Evolutionary conservation across 2,113 vertebrate species (phyloP).

Genomic region (Rhea pennata): DNA sequence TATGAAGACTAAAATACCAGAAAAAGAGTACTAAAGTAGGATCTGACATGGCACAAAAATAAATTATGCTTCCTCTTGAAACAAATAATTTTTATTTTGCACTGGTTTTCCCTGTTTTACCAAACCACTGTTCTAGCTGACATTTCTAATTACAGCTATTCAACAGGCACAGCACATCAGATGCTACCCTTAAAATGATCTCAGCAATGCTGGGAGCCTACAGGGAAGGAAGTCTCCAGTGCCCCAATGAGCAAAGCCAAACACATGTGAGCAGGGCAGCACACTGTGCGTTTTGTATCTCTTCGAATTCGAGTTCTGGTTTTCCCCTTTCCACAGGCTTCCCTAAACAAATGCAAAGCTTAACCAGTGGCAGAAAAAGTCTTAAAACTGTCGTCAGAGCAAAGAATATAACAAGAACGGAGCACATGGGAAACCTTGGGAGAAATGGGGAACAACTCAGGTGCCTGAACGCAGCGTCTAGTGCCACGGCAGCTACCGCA

Average conservation of each 20-base stretch:
- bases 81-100: background rate
- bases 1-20: background rate
- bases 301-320: background rate
- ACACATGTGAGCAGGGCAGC: background rate
- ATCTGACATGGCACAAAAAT: background rate
- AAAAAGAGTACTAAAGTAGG: background rate
- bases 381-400: background rate
- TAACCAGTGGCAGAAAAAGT: background rate
- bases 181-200: background rate
- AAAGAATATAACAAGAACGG: background rate
- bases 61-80: background rate
- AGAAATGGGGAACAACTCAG: background rate
- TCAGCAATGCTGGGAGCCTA: background rate
- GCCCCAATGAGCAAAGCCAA: background rate
- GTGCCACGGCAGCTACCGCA: rapidly evolving
- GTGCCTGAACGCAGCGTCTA: background rate
- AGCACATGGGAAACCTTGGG: background rate
- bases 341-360: background rate
- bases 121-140: background rate
- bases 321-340: background rate
- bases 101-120: background rate
- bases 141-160: background rate
- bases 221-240: background rate
- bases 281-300: background rate
- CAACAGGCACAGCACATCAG: background rate